Evolutionary conservation across 2,113 vertebrate species (phyloP).

Genomic region (Clarias gariepinus): DNA sequence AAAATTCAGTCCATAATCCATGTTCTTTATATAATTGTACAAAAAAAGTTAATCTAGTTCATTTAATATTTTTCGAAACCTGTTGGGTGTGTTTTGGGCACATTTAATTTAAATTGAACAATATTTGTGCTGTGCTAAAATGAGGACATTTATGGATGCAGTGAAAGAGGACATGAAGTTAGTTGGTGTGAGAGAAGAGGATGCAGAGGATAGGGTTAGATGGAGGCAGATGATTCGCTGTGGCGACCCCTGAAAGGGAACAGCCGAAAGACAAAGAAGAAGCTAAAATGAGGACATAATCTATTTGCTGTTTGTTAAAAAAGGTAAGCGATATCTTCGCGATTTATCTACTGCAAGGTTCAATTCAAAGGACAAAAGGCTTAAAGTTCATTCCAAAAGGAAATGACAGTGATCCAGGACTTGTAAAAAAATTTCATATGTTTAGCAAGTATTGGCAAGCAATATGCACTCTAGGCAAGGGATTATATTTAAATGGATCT

Average conservation of each 20-base stretch:
- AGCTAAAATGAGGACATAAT: constrained; percentile 63
- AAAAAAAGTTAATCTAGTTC: neutral
- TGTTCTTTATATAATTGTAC: neutral
- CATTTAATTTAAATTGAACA: constrained; percentile 50
- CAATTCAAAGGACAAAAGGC: neutral
- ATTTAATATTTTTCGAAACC: neutral
- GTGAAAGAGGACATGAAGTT: too few relatives aligned
- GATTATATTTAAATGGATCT: neutral
- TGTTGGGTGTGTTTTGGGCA: neutral
- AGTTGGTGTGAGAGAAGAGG: too few relatives aligned
- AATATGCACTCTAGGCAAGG: neutral
- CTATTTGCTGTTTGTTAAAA: constrained; percentile 63
- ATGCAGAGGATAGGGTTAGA: too few relatives aligned
- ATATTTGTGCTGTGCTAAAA: constrained; percentile 61
- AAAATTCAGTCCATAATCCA: neutral
- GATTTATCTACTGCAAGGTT: neutral
- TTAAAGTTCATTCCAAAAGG: neutral
- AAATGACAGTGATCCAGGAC: neutral
- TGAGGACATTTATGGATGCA: too few relatives aligned
- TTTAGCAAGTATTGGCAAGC: neutral
- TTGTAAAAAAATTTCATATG: neutral
- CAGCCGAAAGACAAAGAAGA: too few relatives aligned
- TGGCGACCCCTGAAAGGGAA: too few relatives aligned
- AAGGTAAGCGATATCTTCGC: constrained; percentile 62
- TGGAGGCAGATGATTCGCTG: too few relatives aligned